phyloP scores from a whole-genome alignment of 2,797 vertebrate species.

The Geotrypetes seraphini region DNA sequence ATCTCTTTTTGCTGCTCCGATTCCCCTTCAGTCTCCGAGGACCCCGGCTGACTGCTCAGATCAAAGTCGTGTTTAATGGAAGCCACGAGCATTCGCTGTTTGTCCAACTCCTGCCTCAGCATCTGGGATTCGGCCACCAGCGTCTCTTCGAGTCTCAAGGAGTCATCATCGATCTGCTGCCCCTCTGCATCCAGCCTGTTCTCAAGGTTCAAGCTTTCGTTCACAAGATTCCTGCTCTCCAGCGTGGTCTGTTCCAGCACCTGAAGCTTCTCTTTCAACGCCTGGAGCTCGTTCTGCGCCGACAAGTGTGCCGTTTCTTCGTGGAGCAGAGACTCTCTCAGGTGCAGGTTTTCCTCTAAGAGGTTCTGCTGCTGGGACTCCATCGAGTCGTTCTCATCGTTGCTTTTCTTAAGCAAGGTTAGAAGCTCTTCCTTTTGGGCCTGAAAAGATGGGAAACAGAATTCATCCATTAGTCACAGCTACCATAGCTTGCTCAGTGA shows the following conservation, averaged over 20 bases:
- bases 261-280: slow-evolving; percentile 39
- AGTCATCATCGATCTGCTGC: background rate
- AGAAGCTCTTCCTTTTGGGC: slow-evolving; percentile 72
- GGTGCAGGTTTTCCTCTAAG: slow-evolving; percentile 58
- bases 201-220: background rate
- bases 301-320: slow-evolving; percentile 53
- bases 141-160: slow-evolving; percentile 22
- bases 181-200: rapidly evolving
- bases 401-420: slow-evolving; percentile 31
- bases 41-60: background rate
- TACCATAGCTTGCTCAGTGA: too few relatives aligned
- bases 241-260: slow-evolving; percentile 32
- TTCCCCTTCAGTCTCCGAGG: background rate
- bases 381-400: slow-evolving; percentile 23
- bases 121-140: background rate
- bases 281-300: slow-evolving; percentile 64
- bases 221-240: background rate
- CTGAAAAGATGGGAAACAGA: slow-evolving; percentile 29
- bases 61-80: slow-evolving; percentile 26
- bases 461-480: background rate
- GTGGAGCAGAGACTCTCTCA: slow-evolving; percentile 61
- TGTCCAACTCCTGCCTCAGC: background rate
- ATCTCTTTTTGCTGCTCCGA: slow-evolving; percentile 15
- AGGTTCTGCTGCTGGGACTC: slow-evolving; percentile 15
- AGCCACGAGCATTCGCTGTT: slow-evolving; percentile 11